Conservation (phyloP, 2,888 invertebrate species). For the Entomobrya multifasciata region DNA sequence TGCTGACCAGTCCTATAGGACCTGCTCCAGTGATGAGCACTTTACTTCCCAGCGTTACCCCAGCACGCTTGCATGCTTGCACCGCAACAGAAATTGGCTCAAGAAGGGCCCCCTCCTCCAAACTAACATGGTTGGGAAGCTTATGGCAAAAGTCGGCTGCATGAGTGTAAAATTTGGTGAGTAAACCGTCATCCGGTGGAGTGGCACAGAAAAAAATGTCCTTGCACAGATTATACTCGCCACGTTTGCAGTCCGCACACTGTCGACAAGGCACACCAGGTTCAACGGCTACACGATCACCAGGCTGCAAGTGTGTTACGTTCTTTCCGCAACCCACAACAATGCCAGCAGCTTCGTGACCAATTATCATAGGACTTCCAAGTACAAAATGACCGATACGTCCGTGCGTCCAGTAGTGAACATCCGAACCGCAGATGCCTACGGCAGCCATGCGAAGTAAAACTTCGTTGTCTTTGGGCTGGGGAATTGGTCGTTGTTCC, state of each 20-base stretch:
- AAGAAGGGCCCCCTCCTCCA: conserved; percentile 96
- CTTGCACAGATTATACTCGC: conserved; percentile 94
- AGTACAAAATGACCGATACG: conserved; percentile 93
- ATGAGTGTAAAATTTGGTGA: conserved; percentile 93
- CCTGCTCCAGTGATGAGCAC: conserved; percentile 92
- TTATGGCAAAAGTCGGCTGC: conserved; percentile 94
- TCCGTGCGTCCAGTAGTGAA: conserved; percentile 94
- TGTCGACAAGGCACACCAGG: conserved; percentile 93
- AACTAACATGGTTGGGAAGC: conserved; percentile 92
- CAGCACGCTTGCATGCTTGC: conserved; percentile 93
- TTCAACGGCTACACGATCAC: conserved; percentile 96
- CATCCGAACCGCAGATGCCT: conserved; percentile 97
- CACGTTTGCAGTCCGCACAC: conserved; percentile 92
- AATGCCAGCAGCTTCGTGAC: conserved; percentile 90
- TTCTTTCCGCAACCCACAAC: conserved; percentile 88
- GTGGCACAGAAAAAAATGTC: conserved; percentile 96
- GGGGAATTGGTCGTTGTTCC: conserved; percentile 92
- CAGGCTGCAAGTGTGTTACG: conserved; percentile 84
- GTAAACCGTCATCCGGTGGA: conserved; percentile 95
- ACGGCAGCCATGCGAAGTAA: conserved; percentile 93
- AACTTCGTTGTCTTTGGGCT: conserved; percentile 88
- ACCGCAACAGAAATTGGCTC: conserved; percentile 97
- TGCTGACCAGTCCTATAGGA: conserved; percentile 90
- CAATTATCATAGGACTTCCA: conserved; percentile 94
- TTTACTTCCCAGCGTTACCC: conserved; percentile 86